phyloP scores from a whole-genome alignment of 2,797 vertebrate genomes.

The Microctenopoma steveboyesi region DNA sequence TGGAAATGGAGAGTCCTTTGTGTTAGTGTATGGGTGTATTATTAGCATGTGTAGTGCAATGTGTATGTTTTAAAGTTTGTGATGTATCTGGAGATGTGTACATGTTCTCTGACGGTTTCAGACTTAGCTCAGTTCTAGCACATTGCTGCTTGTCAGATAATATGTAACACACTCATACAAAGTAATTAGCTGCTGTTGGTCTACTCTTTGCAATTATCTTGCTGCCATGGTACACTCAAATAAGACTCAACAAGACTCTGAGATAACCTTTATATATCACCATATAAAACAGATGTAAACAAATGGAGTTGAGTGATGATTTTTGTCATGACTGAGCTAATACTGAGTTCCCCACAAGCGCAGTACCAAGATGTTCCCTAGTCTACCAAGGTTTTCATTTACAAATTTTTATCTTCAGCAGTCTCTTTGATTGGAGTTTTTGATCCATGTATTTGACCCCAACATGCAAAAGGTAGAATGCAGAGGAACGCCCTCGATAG shows the following conservation, averaged over 20 bases:
- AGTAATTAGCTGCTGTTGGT: conserved; percentile 44
- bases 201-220: conserved; percentile 25
- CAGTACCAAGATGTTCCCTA: background rate
- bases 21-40: conserved; percentile 26
- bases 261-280: conserved; percentile 21
- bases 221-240: conserved; percentile 12
- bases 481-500: conserved; percentile 21
- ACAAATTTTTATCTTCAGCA: background rate
- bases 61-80: conserved; percentile 41
- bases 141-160: conserved; percentile 32
- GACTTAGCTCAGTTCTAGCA: conserved; percentile 18
- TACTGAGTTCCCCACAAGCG: conserved; percentile 3
- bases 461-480: conserved; percentile 18
- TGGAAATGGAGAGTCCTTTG: conserved; percentile 52
- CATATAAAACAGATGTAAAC: conserved; percentile 4
- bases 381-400: background rate
- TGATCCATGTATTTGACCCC: conserved; percentile 13
- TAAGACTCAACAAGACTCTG: conserved; percentile 10
- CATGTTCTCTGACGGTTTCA: conserved; percentile 15
- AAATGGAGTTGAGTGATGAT: background rate
- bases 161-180: conserved; percentile 42
- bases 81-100: conserved; percentile 2
- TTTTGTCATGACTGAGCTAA: background rate
- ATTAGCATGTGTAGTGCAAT: conserved; percentile 23
- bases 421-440: background rate